Evolutionary conservation across 1,140 invertebrate genomes (phyloP).

Genomic region (Alviniconcha marisindica): DNA sequence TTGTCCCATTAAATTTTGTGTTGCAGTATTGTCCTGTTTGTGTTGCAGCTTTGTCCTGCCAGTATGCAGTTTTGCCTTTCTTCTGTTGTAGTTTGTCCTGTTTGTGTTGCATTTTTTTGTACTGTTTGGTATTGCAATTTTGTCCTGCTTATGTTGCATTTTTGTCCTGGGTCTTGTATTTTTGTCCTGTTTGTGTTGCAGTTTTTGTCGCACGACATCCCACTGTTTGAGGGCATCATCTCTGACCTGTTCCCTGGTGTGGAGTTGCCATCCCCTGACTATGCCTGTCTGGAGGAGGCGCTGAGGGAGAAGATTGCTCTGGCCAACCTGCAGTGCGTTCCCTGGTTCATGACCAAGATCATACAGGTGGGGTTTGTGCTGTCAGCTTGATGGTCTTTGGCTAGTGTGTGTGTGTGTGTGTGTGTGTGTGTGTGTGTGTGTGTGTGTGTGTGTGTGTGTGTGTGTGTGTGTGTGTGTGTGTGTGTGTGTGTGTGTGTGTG

Average conservation of each 20-base stretch:
- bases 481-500: neutral
- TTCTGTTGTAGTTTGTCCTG: too few relatives aligned
- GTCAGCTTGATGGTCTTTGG: neutral
- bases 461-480: neutral
- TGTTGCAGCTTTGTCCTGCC: too few relatives aligned
- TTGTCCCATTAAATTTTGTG: too few relatives aligned
- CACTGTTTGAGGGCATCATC: conserved; percentile 76
- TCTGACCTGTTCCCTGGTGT: conserved; percentile 76
- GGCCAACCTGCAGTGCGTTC: conserved; percentile 70
- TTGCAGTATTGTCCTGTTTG: too few relatives aligned
- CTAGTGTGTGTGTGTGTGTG: conserved; percentile 5
- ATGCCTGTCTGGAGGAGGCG: conserved; percentile 76
- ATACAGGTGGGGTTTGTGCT: conserved; percentile 67
- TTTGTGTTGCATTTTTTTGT: too few relatives aligned
- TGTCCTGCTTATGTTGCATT: too few relatives aligned
- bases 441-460: neutral
- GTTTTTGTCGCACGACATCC: conserved; percentile 77
- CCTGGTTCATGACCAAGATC: conserved; percentile 75
- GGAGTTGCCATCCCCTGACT: conserved; percentile 79
- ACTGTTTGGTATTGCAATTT: too few relatives aligned
- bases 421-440: neutral
- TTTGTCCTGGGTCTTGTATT: too few relatives aligned
- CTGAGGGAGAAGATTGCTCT: conserved; percentile 70
- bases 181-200: too few relatives aligned
- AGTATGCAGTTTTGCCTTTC: too few relatives aligned